Evolutionary conservation across 2,797 vertebrate genomes (phyloP).

Genomic region (Oryzias dopingdopingensis): DNA sequence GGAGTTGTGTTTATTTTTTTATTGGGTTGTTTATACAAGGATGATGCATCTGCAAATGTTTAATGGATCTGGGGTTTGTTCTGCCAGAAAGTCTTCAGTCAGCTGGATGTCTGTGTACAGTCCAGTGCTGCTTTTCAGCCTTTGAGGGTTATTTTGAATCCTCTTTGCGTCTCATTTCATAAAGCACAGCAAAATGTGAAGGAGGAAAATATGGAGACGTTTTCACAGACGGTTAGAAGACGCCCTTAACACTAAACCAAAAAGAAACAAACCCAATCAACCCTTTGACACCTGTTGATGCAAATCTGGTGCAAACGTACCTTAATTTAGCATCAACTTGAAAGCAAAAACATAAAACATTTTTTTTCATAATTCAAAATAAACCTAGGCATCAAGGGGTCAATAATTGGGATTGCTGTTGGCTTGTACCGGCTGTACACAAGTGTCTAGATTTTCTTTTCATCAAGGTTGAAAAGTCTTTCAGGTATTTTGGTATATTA

Average conservation of each 20-base stretch:
- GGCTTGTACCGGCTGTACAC: slow-evolving; percentile 63
- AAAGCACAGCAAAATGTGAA: slow-evolving; percentile 68
- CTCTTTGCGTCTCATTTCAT: slow-evolving; percentile 60
- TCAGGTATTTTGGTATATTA: slow-evolving; percentile 58
- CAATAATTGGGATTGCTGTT: slow-evolving; percentile 32
- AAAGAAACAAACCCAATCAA: slow-evolving; percentile 1
- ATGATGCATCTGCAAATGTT: slow-evolving; percentile 70
- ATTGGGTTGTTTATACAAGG: slow-evolving; percentile 71
- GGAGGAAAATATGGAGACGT: slow-evolving; percentile 34
- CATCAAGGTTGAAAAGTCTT: slow-evolving; percentile 43
- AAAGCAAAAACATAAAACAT: too few species aligned
- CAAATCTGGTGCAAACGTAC: too few species aligned
- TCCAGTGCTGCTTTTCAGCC: slow-evolving; percentile 59
- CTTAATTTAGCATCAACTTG: too few species aligned
- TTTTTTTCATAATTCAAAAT: too few species aligned
- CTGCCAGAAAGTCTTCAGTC: slow-evolving; percentile 63
- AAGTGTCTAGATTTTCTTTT: slow-evolving; percentile 49
- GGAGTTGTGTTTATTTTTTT: slow-evolving; percentile 66
- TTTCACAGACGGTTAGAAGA: slow-evolving; percentile 12
- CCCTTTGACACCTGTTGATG: too few species aligned
- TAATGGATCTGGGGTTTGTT: slow-evolving; percentile 70
- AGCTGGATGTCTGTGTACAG: slow-evolving; percentile 69
- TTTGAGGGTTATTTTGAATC: slow-evolving; percentile 70
- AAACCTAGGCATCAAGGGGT: too few species aligned
- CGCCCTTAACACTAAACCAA: too few species aligned